Evolutionary conservation across 1,140 invertebrate genomes (phyloP).

Genomic region (Drosophila bipectinata): DNA sequence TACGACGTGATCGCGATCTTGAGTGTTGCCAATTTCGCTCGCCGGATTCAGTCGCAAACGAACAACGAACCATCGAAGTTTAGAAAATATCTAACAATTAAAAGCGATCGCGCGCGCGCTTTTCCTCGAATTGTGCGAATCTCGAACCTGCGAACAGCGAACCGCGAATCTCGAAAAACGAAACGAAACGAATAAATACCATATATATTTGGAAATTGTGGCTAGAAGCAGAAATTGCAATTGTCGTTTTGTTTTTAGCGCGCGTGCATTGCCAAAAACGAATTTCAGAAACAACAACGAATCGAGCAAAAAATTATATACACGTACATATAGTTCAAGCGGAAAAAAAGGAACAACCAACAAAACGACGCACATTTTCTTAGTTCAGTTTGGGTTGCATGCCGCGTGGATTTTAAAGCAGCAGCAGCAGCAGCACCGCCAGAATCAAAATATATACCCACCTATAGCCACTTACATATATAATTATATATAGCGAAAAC

Average conservation of each 20-base stretch:
- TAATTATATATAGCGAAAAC: slow-evolving; percentile 42
- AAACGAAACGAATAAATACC: slow-evolving; percentile 60
- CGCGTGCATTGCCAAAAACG: slow-evolving; percentile 73
- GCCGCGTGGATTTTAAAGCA: slow-evolving; percentile 55
- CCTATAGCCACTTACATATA: slow-evolving; percentile 37
- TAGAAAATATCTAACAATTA: slow-evolving; percentile 61
- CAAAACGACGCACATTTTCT: slow-evolving; percentile 58
- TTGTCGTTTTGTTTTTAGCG: slow-evolving; percentile 50
- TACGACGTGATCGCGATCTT: slow-evolving; percentile 24
- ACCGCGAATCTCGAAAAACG: slow-evolving; percentile 24
- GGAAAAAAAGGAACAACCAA: slow-evolving; percentile 2
- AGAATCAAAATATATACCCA: slow-evolving; percentile 46
- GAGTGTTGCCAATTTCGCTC: slow-evolving; percentile 74
- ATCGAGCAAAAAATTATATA: slow-evolving; percentile 20
- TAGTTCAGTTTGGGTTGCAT: slow-evolving; percentile 53
- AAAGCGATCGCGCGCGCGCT: slow-evolving; percentile 64
- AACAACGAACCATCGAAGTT: slow-evolving; percentile 83
- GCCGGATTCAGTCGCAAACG: slow-evolving; percentile 80
- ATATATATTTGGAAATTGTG: slow-evolving; percentile 65
- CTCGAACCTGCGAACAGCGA: slow-evolving; percentile 21
- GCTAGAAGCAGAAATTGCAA: slow-evolving; percentile 35
- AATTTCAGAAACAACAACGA: slow-evolving; percentile 52
- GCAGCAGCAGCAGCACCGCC: background rate
- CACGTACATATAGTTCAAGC: slow-evolving; percentile 17
- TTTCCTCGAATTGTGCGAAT: slow-evolving; percentile 39